Base-by-base conservation (phyloP, 2,888 invertebrate genomes). In the Druceiella hillmani region DNA sequence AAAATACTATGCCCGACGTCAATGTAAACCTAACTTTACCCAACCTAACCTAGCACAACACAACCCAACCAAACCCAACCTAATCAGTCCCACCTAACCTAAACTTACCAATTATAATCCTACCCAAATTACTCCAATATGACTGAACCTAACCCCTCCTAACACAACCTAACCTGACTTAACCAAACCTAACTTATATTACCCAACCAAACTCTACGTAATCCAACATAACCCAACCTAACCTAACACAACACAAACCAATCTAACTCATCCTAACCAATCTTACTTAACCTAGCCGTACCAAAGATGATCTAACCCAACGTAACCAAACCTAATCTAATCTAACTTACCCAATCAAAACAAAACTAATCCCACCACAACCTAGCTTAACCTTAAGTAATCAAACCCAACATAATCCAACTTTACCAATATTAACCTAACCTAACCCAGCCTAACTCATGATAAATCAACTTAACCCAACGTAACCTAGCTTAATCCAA, bases 1-100 rank as follows among this genome's bases (percentile, higher is more conserved):
- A n/a, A n/a, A n/a, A n/a, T n/a, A n/a, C n/a, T n/a, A n/a, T n/a
- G n/a, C n/a, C n/a, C n/a, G n/a, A n/a, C n/a, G n/a, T n/a, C n/a
- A n/a, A n/a, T n/a, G n/a, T n/a, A n/a, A 33, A 33, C 33, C 33
- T 33, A 33, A 33, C 33, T 24, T 33, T 22, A 33, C 33, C 33
- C 22, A 33, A 33, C 20, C 33, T 33, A 33, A 33, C 33, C 33
- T 33, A 33, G 22, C 33, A 20, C 22, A 33, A 33, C 33, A 20
- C 22, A 33, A 33, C 33, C 33, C 22, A 33, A 33, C 33, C 33
- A 22, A 33, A 33, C 33, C 33, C 22, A 33, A 33, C 20, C 33
- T 33, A 33, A 33, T n/a, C n/a, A n/a, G n/a, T n/a, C n/a, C n/a
- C n/a, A n/a, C 33, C 33, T 33, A 33, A 33, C 33, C 33, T 33